These are phyloP conservation scores for Phenganax marumi DNA, from an alignment of 92 coral and sea anemone species.

Conservation along the genomic window DNA sequence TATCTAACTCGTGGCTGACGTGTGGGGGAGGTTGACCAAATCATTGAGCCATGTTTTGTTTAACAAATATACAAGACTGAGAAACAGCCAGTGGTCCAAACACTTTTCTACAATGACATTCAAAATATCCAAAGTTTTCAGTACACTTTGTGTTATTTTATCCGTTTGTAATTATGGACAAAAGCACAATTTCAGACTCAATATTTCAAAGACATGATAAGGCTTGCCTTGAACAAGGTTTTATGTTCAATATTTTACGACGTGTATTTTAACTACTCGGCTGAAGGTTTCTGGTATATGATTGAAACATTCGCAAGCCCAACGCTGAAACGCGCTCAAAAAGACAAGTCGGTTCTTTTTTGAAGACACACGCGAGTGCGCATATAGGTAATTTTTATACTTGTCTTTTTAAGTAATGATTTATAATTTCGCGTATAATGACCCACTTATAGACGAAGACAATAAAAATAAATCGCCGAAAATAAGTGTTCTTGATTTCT, in stretches of 20 bases:
- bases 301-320: not conserved
- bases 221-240: too few species aligned
- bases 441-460: not conserved
- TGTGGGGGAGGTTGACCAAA: not conserved
- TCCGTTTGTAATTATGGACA: too few species aligned
- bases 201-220: too few species aligned
- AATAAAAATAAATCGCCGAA: not conserved
- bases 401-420: conserved; percentile 5
- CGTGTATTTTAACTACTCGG: too few species aligned
- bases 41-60: conserved; percentile 20
- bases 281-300: too few species aligned
- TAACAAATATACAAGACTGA: not conserved
- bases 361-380: not conserved
- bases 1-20: conserved; percentile 19
- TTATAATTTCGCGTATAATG: not conserved
- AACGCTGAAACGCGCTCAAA: not conserved
- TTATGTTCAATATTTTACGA: too few species aligned
- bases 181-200: too few species aligned
- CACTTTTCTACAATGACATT: not conserved
- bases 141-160: too few species aligned
- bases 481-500: not conserved
- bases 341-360: not conserved
- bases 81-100: conserved; percentile 5
- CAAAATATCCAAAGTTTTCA: too few species aligned
- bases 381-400: not conserved